Evolutionary conservation across 2,113 vertebrate genomes (phyloP).

Genomic region (Heterochromis multidens): DNA sequence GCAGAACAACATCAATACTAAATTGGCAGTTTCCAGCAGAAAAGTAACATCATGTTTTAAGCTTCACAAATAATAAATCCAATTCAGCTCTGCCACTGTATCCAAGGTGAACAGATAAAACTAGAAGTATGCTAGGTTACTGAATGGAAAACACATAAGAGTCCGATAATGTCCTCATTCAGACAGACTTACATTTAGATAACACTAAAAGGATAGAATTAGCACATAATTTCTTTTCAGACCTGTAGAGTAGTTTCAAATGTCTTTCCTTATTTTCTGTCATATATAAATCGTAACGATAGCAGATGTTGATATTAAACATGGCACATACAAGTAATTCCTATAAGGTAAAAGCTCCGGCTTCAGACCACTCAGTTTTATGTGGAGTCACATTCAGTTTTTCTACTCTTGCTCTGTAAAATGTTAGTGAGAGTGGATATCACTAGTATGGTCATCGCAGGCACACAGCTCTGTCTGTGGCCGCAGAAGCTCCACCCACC

Average conservation of each 20-base stretch:
- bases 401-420: neutral
- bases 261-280: neutral
- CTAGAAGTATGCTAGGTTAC: neutral
- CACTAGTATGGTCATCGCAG: neutral
- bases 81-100: neutral
- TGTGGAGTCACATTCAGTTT: neutral
- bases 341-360: neutral
- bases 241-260: neutral
- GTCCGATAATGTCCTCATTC: neutral
- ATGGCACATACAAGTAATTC: no score
- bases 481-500: fast-evolving
- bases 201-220: neutral
- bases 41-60: neutral
- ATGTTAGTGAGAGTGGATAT: neutral
- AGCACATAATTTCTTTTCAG: neutral
- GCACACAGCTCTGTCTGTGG: neutral
- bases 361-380: neutral
- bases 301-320: neutral
- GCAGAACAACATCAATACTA: neutral
- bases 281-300: neutral
- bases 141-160: neutral
- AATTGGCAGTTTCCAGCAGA: neutral
- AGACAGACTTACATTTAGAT: neutral
- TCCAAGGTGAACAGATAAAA: constrained; percentile 4
- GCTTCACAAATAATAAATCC: neutral